Evolutionary conservation across 1,140 invertebrate genomes (phyloP), one percentile per base, ranked within the genome.

Genomic region (Ephestia elutella): DNA sequence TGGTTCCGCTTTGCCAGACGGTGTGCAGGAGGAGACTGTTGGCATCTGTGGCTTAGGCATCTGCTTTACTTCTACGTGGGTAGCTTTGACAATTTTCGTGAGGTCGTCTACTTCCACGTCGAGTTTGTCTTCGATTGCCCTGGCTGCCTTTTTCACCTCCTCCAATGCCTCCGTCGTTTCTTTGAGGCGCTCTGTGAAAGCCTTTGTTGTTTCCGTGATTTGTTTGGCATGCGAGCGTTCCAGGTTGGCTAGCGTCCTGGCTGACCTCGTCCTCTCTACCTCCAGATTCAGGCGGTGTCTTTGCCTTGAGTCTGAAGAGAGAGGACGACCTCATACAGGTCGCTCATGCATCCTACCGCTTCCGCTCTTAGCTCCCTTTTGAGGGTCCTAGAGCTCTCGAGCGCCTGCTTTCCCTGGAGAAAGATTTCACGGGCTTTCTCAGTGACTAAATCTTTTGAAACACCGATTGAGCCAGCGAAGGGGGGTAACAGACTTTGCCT

Each of bases 271-370:
- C 17, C 44, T 60, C 17, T 65, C 63, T 17, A 19, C n/a, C 17
- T 65, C 59, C 25, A 65, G 48, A n/a, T 44, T 21, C 5, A 57
- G 13, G 9, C 35, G 44, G 30, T 65, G 55, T 17, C 48, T 54
- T 0, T 32, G 17, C 1, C 63, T 53, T 0, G 63, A 65, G 21
- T 65, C 58, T 0, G 59, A 53, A 65, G 48, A 1, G 50, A 57
- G 0, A 60, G 51, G 0, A 60, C 59, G 0, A 44, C 44, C 28
- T 60, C 56, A 9, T 65, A 56, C 0, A 60, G 35, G 18, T 18
- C 19, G 8, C 25, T 28, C 8, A 60, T 49, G 15, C 25, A 28
- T 9, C 56, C 59, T 1, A 57, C 49, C 1, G 51, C 63, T 5
- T 19, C 21, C 0, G 44, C 28, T 20, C 51, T 57, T 5, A 48